phyloP scores from a whole-genome alignment of 2,113 vertebrate genomes.

The Antigone vipio region DNA sequence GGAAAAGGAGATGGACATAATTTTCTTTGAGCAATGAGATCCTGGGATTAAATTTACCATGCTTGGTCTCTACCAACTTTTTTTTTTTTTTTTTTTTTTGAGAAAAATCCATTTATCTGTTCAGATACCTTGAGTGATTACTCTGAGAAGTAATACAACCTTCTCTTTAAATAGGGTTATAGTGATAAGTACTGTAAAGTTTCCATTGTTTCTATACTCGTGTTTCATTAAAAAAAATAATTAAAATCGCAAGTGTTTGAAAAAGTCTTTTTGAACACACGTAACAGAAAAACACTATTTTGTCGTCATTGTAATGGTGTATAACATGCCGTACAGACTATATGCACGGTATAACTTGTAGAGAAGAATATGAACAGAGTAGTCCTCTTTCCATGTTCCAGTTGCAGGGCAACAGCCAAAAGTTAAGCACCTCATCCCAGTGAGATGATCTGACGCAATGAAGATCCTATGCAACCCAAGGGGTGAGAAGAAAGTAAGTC shows the following conservation, averaged over 20 bases:
- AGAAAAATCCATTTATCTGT: background rate
- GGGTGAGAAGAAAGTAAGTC: background rate
- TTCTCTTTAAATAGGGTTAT: background rate
- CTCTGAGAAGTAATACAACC: background rate
- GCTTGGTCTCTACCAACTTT: background rate
- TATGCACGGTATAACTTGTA: background rate
- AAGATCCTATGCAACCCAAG: background rate
- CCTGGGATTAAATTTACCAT: background rate
- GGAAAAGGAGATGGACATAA: background rate
- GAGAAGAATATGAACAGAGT: background rate
- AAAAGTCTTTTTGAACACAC: background rate
- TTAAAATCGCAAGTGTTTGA: background rate
- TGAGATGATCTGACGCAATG: background rate
- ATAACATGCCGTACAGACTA: background rate
- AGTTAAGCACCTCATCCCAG: background rate
- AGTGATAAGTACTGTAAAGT: background rate
- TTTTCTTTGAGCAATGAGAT: background rate
- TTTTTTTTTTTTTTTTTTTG: background rate
- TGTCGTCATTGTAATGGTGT: background rate
- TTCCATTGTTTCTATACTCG: background rate
- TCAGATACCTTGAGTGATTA: background rate
- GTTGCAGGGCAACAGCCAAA: background rate
- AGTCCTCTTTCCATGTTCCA: fast-evolving
- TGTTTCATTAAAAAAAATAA: background rate
- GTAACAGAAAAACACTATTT: background rate